A percentile compares a stretch with the other conserved stretches of the same genome.
Evolutionary conservation across 37 sponge, comb jelly and placozoan genomes (phyloP).

Genomic region (Chondrosia reniformis): DNA sequence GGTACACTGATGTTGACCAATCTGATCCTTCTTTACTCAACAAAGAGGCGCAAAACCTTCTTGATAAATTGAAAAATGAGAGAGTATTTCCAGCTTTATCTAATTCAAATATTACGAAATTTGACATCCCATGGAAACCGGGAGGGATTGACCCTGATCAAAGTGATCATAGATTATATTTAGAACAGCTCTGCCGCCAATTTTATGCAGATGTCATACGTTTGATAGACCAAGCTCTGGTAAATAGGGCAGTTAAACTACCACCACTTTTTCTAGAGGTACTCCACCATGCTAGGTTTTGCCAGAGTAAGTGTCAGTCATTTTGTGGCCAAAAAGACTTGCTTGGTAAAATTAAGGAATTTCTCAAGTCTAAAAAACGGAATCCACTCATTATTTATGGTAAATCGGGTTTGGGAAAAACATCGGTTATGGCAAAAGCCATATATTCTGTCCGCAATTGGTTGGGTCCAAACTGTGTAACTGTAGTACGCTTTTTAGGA

Average conservation of each 20-base stretch:
- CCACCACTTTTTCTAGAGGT: constrained; percentile 30
- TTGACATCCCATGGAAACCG: constrained; percentile 38
- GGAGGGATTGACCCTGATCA: constrained; percentile 46
- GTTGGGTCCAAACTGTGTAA: background rate
- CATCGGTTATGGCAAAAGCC: constrained; percentile 63
- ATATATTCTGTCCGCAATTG: background rate
- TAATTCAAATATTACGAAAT: constrained; percentile 21
- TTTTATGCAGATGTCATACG: constrained; percentile 18
- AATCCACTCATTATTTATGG: constrained; percentile 66
- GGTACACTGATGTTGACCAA: constrained; percentile 39
- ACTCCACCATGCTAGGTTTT: constrained; percentile 52
- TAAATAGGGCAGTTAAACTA: background rate
- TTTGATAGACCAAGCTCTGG: constrained; percentile 36
- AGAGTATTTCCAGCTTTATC: constrained; percentile 29
- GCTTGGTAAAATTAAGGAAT: constrained; percentile 14
- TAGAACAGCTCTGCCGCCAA: constrained; percentile 35
- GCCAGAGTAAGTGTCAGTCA: constrained; percentile 37
- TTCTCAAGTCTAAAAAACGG: background rate
- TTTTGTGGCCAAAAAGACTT: constrained; percentile 46
- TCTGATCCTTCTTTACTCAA: constrained; percentile 17
- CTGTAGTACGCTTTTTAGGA: constrained; percentile 66
- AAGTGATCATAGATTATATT: constrained; percentile 39
- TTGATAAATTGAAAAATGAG: constrained; percentile 34
- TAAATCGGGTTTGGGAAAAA: constrained; percentile 70
- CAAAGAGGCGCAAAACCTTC: constrained; percentile 37